Base-by-base conservation (phyloP, 1,140 invertebrate species). In the Danaus plexippus region DNA sequence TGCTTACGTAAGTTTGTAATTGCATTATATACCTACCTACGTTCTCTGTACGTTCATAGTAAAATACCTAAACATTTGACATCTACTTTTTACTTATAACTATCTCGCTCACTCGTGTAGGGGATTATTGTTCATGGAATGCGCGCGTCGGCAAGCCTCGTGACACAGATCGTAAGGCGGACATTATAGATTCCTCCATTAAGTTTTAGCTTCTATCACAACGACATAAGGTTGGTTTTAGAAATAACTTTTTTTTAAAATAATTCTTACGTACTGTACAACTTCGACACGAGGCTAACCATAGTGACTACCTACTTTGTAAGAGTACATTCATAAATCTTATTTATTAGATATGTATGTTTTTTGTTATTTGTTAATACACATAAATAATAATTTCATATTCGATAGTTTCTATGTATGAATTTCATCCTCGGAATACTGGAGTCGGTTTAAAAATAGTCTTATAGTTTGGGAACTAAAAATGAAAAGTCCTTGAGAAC, bases 1-100 rank as follows among this genome's bases (percentile, higher is more conserved):
- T 82, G 69, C 75, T 84, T 85, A 84, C 75, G 72, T 84, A 85
- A 84, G 75, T 62, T 78, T 63, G 72, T 84, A 84, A 86, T 86
- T 84, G 78, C 75, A 83, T 85, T 84, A 77, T 83, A 69, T 84
- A 83, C 75, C 80, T 84, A 84, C 78, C 75, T 86, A 83, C 80
- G 74, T 80, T 80, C 77, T 78, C 76, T 81, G 77, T 84, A 78
- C 70, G 73, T 75, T 72, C 72, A 79, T 84, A 86, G 79, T 84
- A 84, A 82, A 84, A 84, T 85, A 85, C 83, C 83, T 86, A 86
- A 86, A 86, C 79, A 86, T 86, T 85, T 85, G 80, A 85, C 77
- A 84, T 78, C 73, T 79, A 83, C 78, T 84, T 86, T 86, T 86
- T 84, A 80, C 68, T 70, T 84, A 69, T 63, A 61, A 64, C 75